Conservation (phyloP, 2,888 invertebrate genomes). For the Chaetoderma sp. region DNA sequence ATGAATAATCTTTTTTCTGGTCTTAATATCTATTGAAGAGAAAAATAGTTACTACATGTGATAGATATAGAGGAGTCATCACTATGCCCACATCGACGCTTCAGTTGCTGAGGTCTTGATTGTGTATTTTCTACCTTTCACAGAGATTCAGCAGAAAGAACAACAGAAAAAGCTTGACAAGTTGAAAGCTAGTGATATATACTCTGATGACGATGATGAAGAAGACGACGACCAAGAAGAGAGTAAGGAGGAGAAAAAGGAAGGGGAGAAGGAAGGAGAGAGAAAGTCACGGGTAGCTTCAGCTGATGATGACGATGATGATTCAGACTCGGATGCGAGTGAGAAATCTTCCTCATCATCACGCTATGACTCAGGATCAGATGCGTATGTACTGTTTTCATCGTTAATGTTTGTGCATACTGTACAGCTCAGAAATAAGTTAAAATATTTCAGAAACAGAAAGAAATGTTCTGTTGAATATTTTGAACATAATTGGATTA, state of each 20-base stretch:
- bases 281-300: too few relatives aligned
- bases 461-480: too few relatives aligned
- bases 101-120: too few relatives aligned
- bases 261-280: constrained; percentile 33
- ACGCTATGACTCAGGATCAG: constrained; percentile 51
- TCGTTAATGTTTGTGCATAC: neutral
- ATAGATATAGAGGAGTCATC: too few relatives aligned
- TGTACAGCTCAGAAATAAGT: too few relatives aligned
- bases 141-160: constrained; percentile 67
- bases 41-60: too few relatives aligned
- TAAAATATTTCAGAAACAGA: too few relatives aligned
- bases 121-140: neutral
- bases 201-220: constrained; percentile 76
- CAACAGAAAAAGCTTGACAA: constrained; percentile 75
- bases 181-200: constrained; percentile 93
- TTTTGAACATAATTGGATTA: too few relatives aligned
- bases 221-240: constrained; percentile 54
- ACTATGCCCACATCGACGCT: too few relatives aligned
- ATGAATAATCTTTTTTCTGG: too few relatives aligned
- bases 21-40: too few relatives aligned
- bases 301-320: constrained; percentile 25
- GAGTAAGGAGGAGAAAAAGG: constrained; percentile 36
- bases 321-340: constrained; percentile 56
- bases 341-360: constrained; percentile 51
- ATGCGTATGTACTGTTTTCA: constrained; percentile 44